These are phyloP conservation scores for Solenopsis invicta DNA, from an alignment of 1,140 invertebrate species.

Conservation along the genomic window DNA sequence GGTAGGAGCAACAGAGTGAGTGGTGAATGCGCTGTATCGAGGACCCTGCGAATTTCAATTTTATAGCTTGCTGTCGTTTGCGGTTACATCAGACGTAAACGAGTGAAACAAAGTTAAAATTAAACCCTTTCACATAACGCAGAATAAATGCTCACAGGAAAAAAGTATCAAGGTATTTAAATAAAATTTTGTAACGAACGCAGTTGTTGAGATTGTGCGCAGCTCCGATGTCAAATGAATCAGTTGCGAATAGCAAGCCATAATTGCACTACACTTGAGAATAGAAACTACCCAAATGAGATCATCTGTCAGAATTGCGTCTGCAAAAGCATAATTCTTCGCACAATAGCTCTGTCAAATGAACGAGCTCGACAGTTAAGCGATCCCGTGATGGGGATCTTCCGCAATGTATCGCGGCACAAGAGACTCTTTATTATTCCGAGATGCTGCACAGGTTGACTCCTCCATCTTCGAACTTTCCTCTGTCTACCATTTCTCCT, in stretches of 20 bases:
- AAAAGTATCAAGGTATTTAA: not conserved
- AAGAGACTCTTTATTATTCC: constrained; percentile 73
- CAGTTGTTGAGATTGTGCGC: constrained; percentile 3
- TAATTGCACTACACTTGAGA: not conserved
- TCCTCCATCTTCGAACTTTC: constrained; percentile 53
- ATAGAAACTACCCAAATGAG: not conserved
- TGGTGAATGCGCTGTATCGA: not conserved
- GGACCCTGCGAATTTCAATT: not conserved
- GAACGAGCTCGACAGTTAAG: constrained; percentile 40
- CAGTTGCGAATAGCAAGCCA: not conserved
- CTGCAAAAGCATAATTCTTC: constrained; percentile 33
- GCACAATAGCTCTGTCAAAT: constrained; percentile 22
- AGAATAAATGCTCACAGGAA: not conserved
- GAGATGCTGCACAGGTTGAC: constrained; percentile 58
- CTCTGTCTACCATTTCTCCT: constrained; percentile 11
- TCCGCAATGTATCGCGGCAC: constrained; percentile 47
- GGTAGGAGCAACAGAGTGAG: constrained; percentile 10
- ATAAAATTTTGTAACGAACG: not conserved
- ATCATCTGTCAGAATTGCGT: not conserved
- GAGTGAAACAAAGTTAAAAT: not conserved
- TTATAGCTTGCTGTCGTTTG: not conserved
- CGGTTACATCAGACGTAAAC: not conserved
- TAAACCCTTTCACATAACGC: not conserved
- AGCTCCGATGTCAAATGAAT: not conserved
- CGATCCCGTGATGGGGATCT: constrained; percentile 33